These are phyloP conservation scores for Caenorhabditis japonica DNA, from an alignment of 2,888 invertebrate genomes.

Conservation along the genomic window DNA sequence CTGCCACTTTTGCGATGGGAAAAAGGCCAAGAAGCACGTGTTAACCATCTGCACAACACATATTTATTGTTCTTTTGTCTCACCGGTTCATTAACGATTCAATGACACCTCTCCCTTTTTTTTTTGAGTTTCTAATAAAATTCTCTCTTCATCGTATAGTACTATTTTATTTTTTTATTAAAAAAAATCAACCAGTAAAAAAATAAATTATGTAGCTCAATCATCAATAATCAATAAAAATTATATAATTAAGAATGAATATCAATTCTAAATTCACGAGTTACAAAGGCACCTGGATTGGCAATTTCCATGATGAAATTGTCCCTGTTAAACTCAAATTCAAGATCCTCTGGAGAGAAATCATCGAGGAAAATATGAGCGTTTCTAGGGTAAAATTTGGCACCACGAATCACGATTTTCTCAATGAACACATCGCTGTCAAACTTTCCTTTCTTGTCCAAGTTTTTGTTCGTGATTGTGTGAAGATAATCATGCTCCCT, in stretches of 20 bases:
- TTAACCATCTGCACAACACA: conserved; percentile 47
- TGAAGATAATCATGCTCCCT: conserved; percentile 72
- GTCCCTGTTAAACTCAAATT: conserved; percentile 65
- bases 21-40: conserved; percentile 36
- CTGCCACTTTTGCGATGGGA: conserved; percentile 35
- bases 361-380: conserved; percentile 76
- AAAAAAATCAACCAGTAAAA: conserved; percentile 15
- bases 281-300: conserved; percentile 78
- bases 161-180: no score
- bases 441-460: conserved; percentile 75
- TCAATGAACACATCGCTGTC: conserved; percentile 79
- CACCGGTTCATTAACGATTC: conserved; percentile 37
- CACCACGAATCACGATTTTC: conserved; percentile 78
- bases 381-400: conserved; percentile 77
- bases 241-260: conserved; percentile 58
- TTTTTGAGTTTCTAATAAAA: no score
- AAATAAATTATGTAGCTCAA: no score
- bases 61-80: conserved; percentile 27
- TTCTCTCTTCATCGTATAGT: no score
- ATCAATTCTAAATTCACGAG: conserved; percentile 77
- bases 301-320: conserved; percentile 77
- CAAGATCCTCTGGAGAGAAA: conserved; percentile 65
- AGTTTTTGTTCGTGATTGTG: conserved; percentile 74
- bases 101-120: conserved; percentile 1
- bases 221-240: no score